A percentile compares a stretch with the other conserved stretches of the same genome.
These are phyloP conservation scores for Rhinoderma darwinii DNA, from an alignment of 2,113 vertebrate genomes.

Conservation along the genomic window DNA sequence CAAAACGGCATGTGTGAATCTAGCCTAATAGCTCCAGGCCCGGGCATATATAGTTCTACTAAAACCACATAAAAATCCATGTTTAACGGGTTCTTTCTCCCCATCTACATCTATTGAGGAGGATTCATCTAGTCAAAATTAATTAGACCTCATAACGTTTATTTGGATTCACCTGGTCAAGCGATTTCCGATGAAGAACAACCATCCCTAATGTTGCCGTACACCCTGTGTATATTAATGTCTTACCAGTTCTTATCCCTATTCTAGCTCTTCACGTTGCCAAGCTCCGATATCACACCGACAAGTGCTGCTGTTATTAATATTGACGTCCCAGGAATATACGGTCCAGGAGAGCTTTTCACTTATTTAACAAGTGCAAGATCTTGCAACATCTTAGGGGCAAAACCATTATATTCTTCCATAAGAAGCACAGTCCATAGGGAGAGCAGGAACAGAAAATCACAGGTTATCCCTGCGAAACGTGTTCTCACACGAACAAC, in stretches of 20 bases:
- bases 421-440: background rate
- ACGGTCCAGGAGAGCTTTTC: background rate
- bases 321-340: background rate
- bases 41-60: too few species aligned
- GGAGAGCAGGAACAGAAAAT: background rate
- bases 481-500: background rate
- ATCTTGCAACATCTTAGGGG: slow-evolving; percentile 5
- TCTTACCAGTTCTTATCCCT: background rate
- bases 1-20: too few species aligned
- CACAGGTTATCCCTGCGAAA: background rate
- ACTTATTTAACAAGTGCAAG: slow-evolving; percentile 24
- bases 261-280: background rate
- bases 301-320: background rate
- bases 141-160: background rate
- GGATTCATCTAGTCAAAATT: background rate
- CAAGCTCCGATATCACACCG: background rate
- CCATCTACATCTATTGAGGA: background rate
- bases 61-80: too few species aligned
- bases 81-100: background rate
- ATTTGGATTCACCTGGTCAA: background rate
- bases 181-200: background rate
- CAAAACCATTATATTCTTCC: background rate
- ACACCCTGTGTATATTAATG: background rate
- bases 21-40: too few species aligned
- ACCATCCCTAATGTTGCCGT: background rate